phyloP scores from a whole-genome alignment of 2,113 vertebrate species.

The Alexandromys fortis region DNA sequence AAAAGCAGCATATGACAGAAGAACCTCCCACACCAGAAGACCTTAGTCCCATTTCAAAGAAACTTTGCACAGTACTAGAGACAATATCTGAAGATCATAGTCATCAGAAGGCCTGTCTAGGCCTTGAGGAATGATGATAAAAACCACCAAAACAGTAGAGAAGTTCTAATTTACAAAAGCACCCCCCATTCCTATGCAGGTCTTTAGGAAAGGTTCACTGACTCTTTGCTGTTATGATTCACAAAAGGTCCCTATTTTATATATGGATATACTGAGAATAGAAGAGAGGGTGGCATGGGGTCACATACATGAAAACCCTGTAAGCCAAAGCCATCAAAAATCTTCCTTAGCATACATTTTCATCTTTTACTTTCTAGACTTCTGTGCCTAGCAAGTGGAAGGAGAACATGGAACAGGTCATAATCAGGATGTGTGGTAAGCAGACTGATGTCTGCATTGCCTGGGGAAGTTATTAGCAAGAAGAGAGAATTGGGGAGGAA shows the following conservation, averaged over 20 bases:
- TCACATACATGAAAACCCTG: rapidly evolving
- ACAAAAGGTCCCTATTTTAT: background rate
- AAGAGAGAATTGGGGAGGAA: background rate
- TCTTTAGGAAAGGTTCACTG: background rate
- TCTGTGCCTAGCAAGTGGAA: background rate
- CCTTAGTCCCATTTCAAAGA: background rate
- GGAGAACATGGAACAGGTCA: too few species aligned
- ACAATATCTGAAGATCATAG: background rate
- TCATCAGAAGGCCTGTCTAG: background rate
- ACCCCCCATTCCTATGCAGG: background rate
- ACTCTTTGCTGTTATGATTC: background rate
- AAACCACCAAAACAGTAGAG: background rate
- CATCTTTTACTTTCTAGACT: background rate
- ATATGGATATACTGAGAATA: background rate
- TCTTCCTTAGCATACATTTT: background rate
- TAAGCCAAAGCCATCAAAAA: too few species aligned
- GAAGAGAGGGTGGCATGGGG: background rate
- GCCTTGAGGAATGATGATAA: background rate
- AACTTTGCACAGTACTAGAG: background rate
- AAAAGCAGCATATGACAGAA: too few species aligned
- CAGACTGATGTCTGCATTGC: background rate
- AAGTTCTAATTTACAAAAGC: background rate
- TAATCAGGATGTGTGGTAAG: background rate
- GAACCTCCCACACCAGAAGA: background rate
- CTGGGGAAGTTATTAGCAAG: background rate